These are phyloP conservation scores for Druceiella hillmani DNA, from an alignment of 2,888 invertebrate genomes.

Conservation along the genomic window DNA sequence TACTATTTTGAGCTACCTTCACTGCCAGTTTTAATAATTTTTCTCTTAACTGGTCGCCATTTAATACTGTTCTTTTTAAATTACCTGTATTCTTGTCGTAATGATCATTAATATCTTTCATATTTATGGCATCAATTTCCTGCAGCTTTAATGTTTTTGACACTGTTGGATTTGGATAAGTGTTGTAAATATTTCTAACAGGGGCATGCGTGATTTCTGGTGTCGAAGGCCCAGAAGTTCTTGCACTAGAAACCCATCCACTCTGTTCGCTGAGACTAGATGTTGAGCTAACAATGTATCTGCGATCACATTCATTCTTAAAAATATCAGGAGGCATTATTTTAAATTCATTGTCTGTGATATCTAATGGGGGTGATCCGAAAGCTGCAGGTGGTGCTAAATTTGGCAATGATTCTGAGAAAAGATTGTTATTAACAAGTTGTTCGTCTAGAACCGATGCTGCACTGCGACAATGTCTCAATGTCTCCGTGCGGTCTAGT, in stretches of 20 bases:
- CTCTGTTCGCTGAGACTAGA: constrained; percentile 76
- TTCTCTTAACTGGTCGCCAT: constrained; percentile 61
- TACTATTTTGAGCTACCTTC: constrained; percentile 41
- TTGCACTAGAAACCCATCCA: constrained; percentile 81
- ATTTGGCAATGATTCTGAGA: constrained; percentile 69
- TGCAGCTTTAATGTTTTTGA: constrained; percentile 31
- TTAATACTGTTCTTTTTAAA: constrained; percentile 48
- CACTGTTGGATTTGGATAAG: constrained; percentile 33
- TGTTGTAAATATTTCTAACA: constrained; percentile 44
- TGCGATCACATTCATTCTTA: constrained; percentile 41
- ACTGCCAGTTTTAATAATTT: constrained; percentile 59
- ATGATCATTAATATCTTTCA: background rate
- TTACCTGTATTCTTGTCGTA: constrained; percentile 28
- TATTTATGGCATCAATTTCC: too few species aligned
- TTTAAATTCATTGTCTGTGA: constrained; percentile 48
- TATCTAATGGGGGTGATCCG: constrained; percentile 50
- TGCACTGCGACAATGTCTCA: constrained; percentile 53
- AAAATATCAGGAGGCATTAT: constrained; percentile 48
- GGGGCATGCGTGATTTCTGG: constrained; percentile 53
- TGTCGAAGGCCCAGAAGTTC: constrained; percentile 59
- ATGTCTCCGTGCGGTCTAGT: constrained; percentile 45
- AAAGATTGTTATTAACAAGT: constrained; percentile 46
- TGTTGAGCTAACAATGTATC: constrained; percentile 51
- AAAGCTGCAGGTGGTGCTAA: constrained; percentile 59
- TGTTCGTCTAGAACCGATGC: constrained; percentile 54